Base-by-base conservation (phyloP, 2,113 vertebrate genomes). In the Charina bottae region DNA sequence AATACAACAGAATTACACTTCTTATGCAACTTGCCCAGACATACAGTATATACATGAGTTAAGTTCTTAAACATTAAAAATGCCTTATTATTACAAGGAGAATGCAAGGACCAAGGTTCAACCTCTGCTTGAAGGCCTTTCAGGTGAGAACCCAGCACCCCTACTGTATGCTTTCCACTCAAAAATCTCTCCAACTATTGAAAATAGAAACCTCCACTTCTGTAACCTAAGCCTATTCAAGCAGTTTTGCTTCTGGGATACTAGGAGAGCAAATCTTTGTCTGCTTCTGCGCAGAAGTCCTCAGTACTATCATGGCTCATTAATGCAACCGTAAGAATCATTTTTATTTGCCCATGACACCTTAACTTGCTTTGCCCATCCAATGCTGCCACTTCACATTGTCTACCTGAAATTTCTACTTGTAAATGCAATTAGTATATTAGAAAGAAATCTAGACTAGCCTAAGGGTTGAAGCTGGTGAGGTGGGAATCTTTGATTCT, bases 1-100 rank as follows among this genome's bases (percentile, higher is more conserved):
- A 49, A 88, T 89, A 89, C 59, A 93, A 78, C 42, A 26, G 93
- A 90, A 95, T 87, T 94, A 15, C 89, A n/a, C 72, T 93, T 91
- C 83, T 42, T 26, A 92, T 26, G 89, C 60, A 93, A 3, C 0
- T 93, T 91, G 88, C 94, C 96, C 72, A 91, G 7, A 33, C 87
- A 33, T 54, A 3, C n/a, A 49, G 49, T 49, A 49, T 49, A 72
- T 26, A 37, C 4, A 83, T n/a, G 84, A 54, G 21, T 42, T 42
- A 42, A 42, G 49, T 26, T n/a, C 12, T 24, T 94, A 58, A 60
- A 91, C 33, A 42, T 11, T 87, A 21, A 46, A 59, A 54, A 54
- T 72, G 26, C 23, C 24, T 60, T 12, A 2, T 17, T 55, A 6
- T 55, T 55, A 26, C 12, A 49, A 49, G 2, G 49, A 49, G 49